These are phyloP conservation scores for Leptodirus hochenwartii DNA, from an alignment of 2,888 invertebrate genomes.

Conservation along the genomic window DNA sequence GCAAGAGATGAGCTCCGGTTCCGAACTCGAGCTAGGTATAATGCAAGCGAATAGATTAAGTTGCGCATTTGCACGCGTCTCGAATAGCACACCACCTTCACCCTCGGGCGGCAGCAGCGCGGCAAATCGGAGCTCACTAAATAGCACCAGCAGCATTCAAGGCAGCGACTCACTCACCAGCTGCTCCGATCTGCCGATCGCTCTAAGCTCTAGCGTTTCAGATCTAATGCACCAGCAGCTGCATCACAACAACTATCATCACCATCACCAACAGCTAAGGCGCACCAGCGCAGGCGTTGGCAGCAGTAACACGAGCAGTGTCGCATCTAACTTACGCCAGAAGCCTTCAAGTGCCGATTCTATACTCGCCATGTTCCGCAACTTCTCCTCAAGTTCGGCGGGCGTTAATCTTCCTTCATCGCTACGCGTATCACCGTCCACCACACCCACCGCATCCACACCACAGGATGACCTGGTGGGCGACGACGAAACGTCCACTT, in stretches of 20 bases:
- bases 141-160: constrained; percentile 57
- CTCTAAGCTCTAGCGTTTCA: constrained; percentile 35
- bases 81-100: constrained; percentile 41
- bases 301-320: constrained; percentile 19
- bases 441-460: constrained; percentile 56
- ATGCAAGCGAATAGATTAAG: constrained; percentile 24
- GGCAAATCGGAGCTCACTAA: constrained; percentile 39
- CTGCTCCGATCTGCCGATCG: constrained; percentile 45
- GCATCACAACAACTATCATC: no score
- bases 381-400: constrained; percentile 45
- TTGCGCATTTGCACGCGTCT: constrained; percentile 26
- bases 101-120: constrained; percentile 22
- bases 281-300: no score
- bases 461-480: constrained; percentile 55
- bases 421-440: constrained; percentile 44
- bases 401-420: constrained; percentile 40
- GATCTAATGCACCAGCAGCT: constrained; percentile 18
- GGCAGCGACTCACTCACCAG: constrained; percentile 62
- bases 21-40: constrained; percentile 41
- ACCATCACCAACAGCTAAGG: no score
- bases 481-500: constrained; percentile 52
- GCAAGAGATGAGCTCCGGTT: constrained; percentile 60
- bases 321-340: constrained; percentile 27
- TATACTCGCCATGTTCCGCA: constrained; percentile 59
- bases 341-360: constrained; percentile 66